Evolutionary conservation across 2,113 vertebrate species (phyloP), one percentile per base, ranked within the genome.

Genomic region (Bos javanicus): DNA sequence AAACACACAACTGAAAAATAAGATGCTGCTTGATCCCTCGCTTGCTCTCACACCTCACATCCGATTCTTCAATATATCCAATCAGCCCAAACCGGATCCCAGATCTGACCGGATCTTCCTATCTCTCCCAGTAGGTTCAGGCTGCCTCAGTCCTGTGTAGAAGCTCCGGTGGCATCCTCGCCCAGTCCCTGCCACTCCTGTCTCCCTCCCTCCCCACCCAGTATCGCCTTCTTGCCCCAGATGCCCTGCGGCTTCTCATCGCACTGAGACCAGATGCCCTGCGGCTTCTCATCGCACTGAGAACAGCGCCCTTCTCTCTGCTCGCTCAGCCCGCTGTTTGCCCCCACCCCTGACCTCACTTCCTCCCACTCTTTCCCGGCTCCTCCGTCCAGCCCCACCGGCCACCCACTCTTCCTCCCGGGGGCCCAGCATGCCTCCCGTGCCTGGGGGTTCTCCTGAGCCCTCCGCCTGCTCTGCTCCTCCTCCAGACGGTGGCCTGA

Each of bases 381-480:
- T 23, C 52, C 76, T 52, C 23, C 1, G 1, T 86, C 54, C 82
- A 26, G 60, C 60, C 46, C 19, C 7, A 14, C 46, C 1, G 1
- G 30, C 43, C 30, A 33, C 48, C 50, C 11, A 3, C 30, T 46
- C 10, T 43, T 64, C 39, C 67, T 56, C 82, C 67, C 1, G 4
- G 28, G 52, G n/a, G n/a, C 26, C 54, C 64, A 7, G 26, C 28
- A 14, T 0, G 2, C 6, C 54, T 60, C 7, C 26, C 6, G 0
- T 46, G 91, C 80, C 80, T 4, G 9, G 23, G 30, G 39, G 17
- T 14, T 43, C 74, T 39, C 59, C 33, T 48, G 12, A 25, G 81
- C 23, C 15, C 23, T 28, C 43, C 1, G 5, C 82, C 80, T 30
- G 5, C 48, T 7, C 39, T n/a, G 33, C 25, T 36, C 30, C 67